A percentile compares a stretch with the other conserved stretches of the same genome.
Evolutionary conservation across 1,140 invertebrate species (phyloP).

Genomic region (Oryzaephilus surinamensis): DNA sequence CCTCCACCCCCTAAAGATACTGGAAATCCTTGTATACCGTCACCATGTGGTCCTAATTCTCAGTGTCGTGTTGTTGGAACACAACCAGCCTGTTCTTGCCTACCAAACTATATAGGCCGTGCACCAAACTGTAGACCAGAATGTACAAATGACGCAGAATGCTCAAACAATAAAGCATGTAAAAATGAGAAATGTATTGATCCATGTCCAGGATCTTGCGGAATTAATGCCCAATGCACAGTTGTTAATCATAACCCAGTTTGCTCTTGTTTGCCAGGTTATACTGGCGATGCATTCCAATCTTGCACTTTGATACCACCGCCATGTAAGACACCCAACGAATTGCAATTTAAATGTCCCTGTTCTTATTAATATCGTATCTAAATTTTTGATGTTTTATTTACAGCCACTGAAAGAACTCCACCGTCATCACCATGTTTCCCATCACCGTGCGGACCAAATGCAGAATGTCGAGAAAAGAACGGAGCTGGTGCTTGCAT

Average conservation of each 20-base stretch:
- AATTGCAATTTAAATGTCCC: slow-evolving; percentile 1
- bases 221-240: slow-evolving; percentile 57
- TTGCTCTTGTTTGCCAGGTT: slow-evolving; percentile 59
- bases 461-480: slow-evolving; percentile 65
- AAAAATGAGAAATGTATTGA: slow-evolving; percentile 67
- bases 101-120: slow-evolving; percentile 59
- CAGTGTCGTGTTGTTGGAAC: slow-evolving; percentile 60
- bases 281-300: slow-evolving; percentile 64
- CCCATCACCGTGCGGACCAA: slow-evolving; percentile 70
- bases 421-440: slow-evolving; percentile 44
- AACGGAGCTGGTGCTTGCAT: slow-evolving; percentile 66
- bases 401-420: slow-evolving; percentile 31
- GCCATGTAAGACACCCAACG: slow-evolving; percentile 37
- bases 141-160: slow-evolving; percentile 64
- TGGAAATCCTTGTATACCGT: slow-evolving; percentile 57
- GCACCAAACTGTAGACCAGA: slow-evolving; percentile 72
- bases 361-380: slow-evolving; percentile 1
- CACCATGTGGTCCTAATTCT: slow-evolving; percentile 67
- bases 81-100: slow-evolving; percentile 64
- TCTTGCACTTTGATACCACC: slow-evolving; percentile 41
- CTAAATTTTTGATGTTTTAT: slow-evolving; percentile 2
- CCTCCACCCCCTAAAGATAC: slow-evolving; percentile 26
- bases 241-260: slow-evolving; percentile 67
- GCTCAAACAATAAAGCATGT: slow-evolving; percentile 61
- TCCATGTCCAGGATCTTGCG: slow-evolving; percentile 70